Percentiles rank a stretch among this genome's conserved stretches.
These are phyloP conservation scores for Dicaeum eximium DNA, from an alignment of 2,113 vertebrate species.

Conservation along the genomic window DNA sequence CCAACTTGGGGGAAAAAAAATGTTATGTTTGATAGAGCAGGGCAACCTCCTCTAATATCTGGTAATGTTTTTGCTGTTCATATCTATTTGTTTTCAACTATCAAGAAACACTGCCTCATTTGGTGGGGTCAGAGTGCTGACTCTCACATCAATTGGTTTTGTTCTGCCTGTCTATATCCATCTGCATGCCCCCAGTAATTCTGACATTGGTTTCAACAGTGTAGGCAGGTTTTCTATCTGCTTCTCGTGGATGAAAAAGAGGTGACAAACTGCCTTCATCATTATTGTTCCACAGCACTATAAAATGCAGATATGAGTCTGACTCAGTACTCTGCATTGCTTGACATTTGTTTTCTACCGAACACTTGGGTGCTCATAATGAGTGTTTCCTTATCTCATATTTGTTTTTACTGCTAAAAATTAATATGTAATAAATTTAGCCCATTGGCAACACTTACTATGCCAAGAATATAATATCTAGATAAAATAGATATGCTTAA, in stretches of 20 bases:
- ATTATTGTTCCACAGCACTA: not conserved
- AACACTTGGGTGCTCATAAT: not conserved
- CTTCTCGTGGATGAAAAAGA: not conserved
- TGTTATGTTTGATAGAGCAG: not conserved
- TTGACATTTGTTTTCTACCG: not conserved
- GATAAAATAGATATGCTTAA: not conserved
- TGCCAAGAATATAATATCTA: fast-evolving
- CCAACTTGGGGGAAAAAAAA: not conserved
- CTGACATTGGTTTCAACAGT: not conserved
- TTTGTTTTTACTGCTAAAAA: not conserved
- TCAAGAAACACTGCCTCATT: not conserved
- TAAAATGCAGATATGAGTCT: not conserved
- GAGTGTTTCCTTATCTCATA: not conserved
- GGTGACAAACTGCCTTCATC: not conserved
- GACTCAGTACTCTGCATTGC: fast-evolving
- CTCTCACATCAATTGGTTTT: not conserved
- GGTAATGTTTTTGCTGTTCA: not conserved
- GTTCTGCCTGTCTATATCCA: constrained; percentile 14
- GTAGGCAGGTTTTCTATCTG: not conserved
- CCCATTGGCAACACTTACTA: not conserved
- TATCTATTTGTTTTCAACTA: not conserved
- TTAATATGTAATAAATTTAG: not conserved
- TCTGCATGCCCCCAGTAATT: not conserved
- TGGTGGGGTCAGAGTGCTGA: not conserved
- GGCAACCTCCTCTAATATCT: not conserved